Percentiles rank a stretch among this genome's conserved stretches.
phyloP scores from a whole-genome alignment of 2,113 vertebrate genomes.

The Mesembrinibis cayennensis region DNA sequence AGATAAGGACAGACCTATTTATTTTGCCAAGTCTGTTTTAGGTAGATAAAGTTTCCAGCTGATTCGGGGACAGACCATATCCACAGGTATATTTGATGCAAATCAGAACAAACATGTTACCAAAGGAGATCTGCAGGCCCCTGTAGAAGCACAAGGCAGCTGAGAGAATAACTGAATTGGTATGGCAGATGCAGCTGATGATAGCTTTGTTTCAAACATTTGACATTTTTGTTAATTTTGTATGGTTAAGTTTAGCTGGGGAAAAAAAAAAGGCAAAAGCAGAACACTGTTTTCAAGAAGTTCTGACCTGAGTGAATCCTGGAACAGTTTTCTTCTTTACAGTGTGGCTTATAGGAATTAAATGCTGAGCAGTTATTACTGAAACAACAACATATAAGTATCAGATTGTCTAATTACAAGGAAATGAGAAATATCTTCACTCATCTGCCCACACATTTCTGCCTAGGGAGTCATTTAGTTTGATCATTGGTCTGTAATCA shows the following conservation, averaged over 20 bases:
- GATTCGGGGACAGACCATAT: neutral
- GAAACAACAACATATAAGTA: neutral
- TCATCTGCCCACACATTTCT: neutral
- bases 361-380: neutral
- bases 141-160: neutral
- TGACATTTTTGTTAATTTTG: neutral
- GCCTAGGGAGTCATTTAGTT: neutral
- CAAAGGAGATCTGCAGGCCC: neutral
- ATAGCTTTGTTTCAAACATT: neutral
- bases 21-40: neutral
- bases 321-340: neutral
- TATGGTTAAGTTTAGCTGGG: neutral
- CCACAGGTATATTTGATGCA: neutral
- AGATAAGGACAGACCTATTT: neutral
- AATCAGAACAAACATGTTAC: neutral
- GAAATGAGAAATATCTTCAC: neutral
- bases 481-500: neutral
- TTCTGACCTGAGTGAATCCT: neutral
- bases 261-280: neutral
- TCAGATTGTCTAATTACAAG: neutral
- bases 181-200: neutral
- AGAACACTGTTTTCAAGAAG: neutral
- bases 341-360: neutral
- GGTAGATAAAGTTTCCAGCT: neutral
- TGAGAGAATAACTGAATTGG: neutral